These are phyloP conservation scores for Erebia epiphron DNA, from an alignment of 2,888 invertebrate genomes.

Conservation along the genomic window DNA sequence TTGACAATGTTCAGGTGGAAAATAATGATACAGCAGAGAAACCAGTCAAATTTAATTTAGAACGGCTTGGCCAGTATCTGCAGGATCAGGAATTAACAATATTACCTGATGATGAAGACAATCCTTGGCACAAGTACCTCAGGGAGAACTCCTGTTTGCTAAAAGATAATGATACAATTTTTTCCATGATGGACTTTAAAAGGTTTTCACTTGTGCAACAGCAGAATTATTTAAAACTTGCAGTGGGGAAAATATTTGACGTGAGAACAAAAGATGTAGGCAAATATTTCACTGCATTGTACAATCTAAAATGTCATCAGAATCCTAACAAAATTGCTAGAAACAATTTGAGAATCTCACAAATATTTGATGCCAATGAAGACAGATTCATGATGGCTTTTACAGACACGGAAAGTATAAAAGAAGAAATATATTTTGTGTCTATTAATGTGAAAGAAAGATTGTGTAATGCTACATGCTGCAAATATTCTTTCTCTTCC, in stretches of 20 bases:
- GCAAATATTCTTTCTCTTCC: constrained; percentile 80
- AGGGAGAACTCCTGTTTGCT: constrained; percentile 88
- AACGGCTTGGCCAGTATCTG: constrained; percentile 95
- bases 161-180: constrained; percentile 86
- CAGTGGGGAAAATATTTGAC: constrained; percentile 87
- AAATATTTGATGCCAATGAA: constrained; percentile 73
- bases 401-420: constrained; percentile 62
- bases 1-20: constrained; percentile 83
- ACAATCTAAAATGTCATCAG: constrained; percentile 78
- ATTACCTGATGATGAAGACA: constrained; percentile 86
- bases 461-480: constrained; percentile 69
- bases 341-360: constrained; percentile 69
- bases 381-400: constrained; percentile 80
- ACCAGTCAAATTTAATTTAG: constrained; percentile 89
- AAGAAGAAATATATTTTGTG: constrained; percentile 76
- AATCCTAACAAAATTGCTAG: constrained; percentile 50
- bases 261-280: constrained; percentile 85
- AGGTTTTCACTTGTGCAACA: constrained; percentile 92
- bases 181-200: constrained; percentile 88
- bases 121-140: constrained; percentile 90
- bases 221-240: constrained; percentile 86
- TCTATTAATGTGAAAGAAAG: constrained; percentile 74
- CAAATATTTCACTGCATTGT: constrained; percentile 83
- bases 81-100: constrained; percentile 88
- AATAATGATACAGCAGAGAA: constrained; percentile 63